phyloP scores from a whole-genome alignment of 2,113 vertebrate species.

The Aldabrachelys gigantea region DNA sequence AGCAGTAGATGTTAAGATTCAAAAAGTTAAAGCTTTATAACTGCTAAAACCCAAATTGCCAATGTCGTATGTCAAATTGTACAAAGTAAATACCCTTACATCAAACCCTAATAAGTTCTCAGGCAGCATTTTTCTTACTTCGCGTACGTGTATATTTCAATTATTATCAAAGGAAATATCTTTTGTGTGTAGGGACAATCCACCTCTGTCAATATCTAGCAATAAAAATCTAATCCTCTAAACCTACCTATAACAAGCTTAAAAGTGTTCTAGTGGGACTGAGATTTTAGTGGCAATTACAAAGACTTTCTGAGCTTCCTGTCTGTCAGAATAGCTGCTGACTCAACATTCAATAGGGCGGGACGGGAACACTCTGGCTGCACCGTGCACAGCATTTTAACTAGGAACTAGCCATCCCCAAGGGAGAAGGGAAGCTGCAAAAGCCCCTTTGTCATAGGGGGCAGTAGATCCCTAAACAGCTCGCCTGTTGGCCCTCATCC shows the following conservation, averaged over 20 bases:
- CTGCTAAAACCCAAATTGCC: not conserved
- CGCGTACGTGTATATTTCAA: not conserved
- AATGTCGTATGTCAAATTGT: not conserved
- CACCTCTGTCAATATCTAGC: not conserved
- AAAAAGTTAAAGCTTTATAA: not conserved
- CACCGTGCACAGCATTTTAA: not conserved
- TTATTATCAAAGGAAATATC: not conserved
- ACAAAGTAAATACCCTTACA: not conserved
- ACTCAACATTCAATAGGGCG: not conserved
- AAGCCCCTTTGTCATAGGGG: not conserved
- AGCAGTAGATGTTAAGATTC: not conserved
- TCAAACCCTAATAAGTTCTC: not conserved
- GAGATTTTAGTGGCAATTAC: not conserved
- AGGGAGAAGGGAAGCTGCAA: not conserved
- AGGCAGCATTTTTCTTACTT: not conserved
- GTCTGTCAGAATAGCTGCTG: not conserved
- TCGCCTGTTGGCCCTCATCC: fast-evolving
- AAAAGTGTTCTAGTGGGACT: not conserved
- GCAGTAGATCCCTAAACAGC: not conserved
- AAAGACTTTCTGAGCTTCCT: not conserved
- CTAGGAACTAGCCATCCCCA: not conserved
- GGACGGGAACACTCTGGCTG: not conserved
- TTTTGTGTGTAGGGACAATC: not conserved
- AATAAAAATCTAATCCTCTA: not conserved
- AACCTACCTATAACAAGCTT: not conserved